A percentile compares a stretch with the other conserved stretches of the same genome.
Evolutionary conservation across 1,140 invertebrate genomes (phyloP).

Genomic region (Drosophila subobscura): DNA sequence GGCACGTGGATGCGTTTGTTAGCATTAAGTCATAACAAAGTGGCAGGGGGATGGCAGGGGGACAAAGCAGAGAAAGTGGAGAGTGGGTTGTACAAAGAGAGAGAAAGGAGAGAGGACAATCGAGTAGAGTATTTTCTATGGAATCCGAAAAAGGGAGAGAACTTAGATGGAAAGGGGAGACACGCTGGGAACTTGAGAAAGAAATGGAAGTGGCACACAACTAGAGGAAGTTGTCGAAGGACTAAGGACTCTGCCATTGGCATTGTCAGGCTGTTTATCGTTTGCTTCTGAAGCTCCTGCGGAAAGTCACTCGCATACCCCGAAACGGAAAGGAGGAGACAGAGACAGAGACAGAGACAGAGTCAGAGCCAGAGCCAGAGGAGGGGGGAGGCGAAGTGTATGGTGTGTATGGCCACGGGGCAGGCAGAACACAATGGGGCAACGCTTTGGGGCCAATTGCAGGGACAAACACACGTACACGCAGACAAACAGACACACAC

Average conservation of each 20-base stretch:
- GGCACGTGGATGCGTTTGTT: slow-evolving; percentile 80
- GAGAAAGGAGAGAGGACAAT: too few relatives aligned
- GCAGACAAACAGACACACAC: background rate
- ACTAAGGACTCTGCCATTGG: slow-evolving; percentile 43
- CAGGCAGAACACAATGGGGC: slow-evolving; percentile 38
- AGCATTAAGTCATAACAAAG: slow-evolving; percentile 82
- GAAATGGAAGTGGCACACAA: slow-evolving; percentile 1
- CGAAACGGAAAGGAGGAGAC: background rate
- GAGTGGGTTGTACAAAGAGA: too few relatives aligned
- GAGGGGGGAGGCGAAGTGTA: too few relatives aligned
- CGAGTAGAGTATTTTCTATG: slow-evolving; percentile 28
- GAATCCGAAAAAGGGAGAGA: background rate
- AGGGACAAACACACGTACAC: slow-evolving; percentile 33
- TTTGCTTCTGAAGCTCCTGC: slow-evolving; percentile 36
- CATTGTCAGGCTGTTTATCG: slow-evolving; percentile 73
- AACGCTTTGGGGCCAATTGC: slow-evolving; percentile 55
- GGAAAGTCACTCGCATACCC: slow-evolving; percentile 50
- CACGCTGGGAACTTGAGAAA: too few relatives aligned
- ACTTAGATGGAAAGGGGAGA: too few relatives aligned
- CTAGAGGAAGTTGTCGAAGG: slow-evolving; percentile 1
- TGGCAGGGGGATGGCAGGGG: slow-evolving; percentile 28
- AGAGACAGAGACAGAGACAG: background rate
- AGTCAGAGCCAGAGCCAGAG: background rate
- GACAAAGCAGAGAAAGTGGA: too few relatives aligned
- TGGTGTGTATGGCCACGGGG: background rate